Conservation (phyloP, 1,140 invertebrate species). For the Papilio dardanus region DNA sequence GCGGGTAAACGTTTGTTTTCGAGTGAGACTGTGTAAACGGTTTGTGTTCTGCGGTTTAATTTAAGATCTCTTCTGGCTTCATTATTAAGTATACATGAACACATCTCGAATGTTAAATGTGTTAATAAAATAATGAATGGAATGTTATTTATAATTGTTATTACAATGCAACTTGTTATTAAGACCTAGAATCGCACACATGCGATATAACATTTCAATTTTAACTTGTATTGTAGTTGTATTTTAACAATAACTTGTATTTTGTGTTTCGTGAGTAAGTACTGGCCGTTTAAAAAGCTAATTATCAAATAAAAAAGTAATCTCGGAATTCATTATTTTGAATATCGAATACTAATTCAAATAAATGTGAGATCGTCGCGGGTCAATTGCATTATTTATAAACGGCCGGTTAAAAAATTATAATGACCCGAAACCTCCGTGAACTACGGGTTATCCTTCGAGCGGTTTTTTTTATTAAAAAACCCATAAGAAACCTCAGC, state of each 20-base stretch:
- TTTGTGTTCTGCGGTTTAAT: constrained; percentile 49
- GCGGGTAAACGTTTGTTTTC: constrained; percentile 43
- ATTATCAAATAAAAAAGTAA: constrained; percentile 22
- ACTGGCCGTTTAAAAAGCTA: background rate
- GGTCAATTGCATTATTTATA: constrained; percentile 58
- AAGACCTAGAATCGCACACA: background rate
- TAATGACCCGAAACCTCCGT: constrained; percentile 55
- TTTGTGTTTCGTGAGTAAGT: background rate
- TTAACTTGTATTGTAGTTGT: no score
- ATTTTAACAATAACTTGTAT: background rate
- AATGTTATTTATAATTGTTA: background rate
- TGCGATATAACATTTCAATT: background rate
- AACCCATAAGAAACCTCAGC: constrained; percentile 54
- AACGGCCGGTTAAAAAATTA: constrained; percentile 54
- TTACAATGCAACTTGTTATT: constrained; percentile 2
- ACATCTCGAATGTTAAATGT: background rate
- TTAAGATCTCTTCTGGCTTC: constrained; percentile 44
- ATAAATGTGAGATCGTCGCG: constrained; percentile 45
- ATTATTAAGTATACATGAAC: constrained; percentile 46
- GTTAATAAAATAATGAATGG: background rate
- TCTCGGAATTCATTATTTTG: constrained; percentile 29
- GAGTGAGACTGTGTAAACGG: constrained; percentile 39
- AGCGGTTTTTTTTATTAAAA: constrained; percentile 46
- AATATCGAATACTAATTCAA: constrained; percentile 39
- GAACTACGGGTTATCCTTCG: constrained; percentile 47